A percentile compares a stretch with the other conserved stretches of the same genome.
Conservation (phyloP, 2,113 vertebrate species). For the Triplophysa tibetana region DNA sequence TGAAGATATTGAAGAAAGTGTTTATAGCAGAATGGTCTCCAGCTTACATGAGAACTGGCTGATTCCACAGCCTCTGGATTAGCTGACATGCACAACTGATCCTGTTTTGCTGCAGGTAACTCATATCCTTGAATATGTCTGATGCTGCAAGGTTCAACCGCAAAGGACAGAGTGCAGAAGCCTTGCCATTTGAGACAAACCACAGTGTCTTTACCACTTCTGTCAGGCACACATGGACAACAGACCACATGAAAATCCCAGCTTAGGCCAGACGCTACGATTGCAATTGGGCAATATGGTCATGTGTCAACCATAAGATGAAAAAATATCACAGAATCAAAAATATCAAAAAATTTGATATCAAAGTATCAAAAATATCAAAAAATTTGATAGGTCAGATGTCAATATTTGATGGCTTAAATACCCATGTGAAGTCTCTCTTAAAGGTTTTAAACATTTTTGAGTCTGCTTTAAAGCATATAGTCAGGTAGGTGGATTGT, state of each 20-base stretch:
- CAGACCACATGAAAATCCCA: slow-evolving; percentile 1
- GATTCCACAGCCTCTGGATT: slow-evolving; percentile 29
- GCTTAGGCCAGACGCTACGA: not conserved
- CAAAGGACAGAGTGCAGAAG: slow-evolving; percentile 34
- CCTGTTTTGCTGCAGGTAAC: slow-evolving; percentile 37
- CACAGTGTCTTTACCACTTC: not conserved
- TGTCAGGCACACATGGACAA: slow-evolving; percentile 15
- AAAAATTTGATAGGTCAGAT: too few relatives aligned
- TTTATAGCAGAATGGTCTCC: not conserved
- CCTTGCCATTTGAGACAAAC: slow-evolving; percentile 31
- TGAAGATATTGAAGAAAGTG: not conserved
- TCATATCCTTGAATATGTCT: slow-evolving; percentile 30
- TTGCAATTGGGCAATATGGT: too few relatives aligned
- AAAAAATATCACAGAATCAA: too few relatives aligned
- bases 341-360: too few relatives aligned
- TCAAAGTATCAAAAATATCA: too few relatives aligned
- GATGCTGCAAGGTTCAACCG: slow-evolving; percentile 39
- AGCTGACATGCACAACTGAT: slow-evolving; percentile 39
- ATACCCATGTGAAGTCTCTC: too few relatives aligned
- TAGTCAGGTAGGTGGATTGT: too few relatives aligned
- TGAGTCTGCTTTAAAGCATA: too few relatives aligned
- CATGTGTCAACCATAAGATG: too few relatives aligned
- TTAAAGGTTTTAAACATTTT: too few relatives aligned
- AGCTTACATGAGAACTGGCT: slow-evolving; percentile 10
- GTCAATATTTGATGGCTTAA: too few relatives aligned